Evolutionary conservation across 2,888 invertebrate species (phyloP), one percentile per base, ranked within the genome.

Genomic region (Aspidiotus rigidus): DNA sequence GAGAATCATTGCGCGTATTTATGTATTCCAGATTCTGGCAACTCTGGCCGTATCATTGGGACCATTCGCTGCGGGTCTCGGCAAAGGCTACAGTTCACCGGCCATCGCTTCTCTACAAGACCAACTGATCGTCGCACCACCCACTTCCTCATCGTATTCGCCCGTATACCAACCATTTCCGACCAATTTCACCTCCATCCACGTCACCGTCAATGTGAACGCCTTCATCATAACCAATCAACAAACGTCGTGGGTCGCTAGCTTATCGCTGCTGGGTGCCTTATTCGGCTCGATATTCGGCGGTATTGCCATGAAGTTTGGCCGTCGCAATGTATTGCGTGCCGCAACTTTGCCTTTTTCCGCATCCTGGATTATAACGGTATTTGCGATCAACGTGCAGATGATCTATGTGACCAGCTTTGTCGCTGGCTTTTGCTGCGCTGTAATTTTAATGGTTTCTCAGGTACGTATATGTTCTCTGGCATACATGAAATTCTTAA

Each of bases 331-430:
- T 53, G 85, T 89, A 10, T 80, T 90, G 11, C 83, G 89, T 1
- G 80, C 86, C 16, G 86, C 88, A 7, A 87, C 89, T 1, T 82
- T 87, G 1, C 90, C 90, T 0, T 84, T 90, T 78, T 87, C 88
- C 61, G 80, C 86, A 3, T 88, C 90, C 70, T 94, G 93, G 92
- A 80, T 90, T 66, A 80, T 89, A 42, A 91, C 93, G 0, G 87
- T 88, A 1, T 83, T 88, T 71, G 88, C 90, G 13, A 86, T 85
- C 54, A 86, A 86, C 59, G 87, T 90, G 9, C 83, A 87, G 75
- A 83, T 89, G 79, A 87, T 93, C 83, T 90, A 89, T 79, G 82
- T 87, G 74, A 90, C 92, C 0, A 88, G 93, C 69, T 89, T 93
- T 77, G 79, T 91, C 70, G 91, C 90, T 59, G 94, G 93, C 0